These are phyloP conservation scores for Drosophila truncata DNA, from an alignment of 1,140 invertebrate species.

Conservation along the genomic window DNA sequence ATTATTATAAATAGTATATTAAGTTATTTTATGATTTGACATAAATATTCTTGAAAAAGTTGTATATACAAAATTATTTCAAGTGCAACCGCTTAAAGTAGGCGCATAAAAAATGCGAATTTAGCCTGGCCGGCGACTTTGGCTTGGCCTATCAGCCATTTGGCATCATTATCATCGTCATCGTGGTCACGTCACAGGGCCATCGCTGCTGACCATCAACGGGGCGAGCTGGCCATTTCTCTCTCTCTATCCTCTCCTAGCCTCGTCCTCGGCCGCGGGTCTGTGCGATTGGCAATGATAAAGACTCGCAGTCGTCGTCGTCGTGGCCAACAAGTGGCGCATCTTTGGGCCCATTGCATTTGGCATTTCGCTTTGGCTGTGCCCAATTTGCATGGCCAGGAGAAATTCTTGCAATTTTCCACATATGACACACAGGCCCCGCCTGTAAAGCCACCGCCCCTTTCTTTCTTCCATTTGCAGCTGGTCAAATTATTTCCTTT, in stretches of 20 bases:
- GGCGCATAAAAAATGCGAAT: constrained; percentile 73
- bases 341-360: constrained; percentile 44
- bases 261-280: background rate
- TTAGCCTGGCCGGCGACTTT: constrained; percentile 45
- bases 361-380: constrained; percentile 40
- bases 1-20: background rate
- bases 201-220: constrained; percentile 78
- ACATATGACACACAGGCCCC: constrained; percentile 70
- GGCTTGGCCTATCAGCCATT: constrained; percentile 73
- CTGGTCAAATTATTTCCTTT: constrained; percentile 83
- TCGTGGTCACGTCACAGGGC: constrained; percentile 80
- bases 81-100: constrained; percentile 57
- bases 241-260: background rate
- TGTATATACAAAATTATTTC: background rate
- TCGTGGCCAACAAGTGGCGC: constrained; percentile 79
- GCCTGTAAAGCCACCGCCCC: constrained; percentile 8
- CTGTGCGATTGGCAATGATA: constrained; percentile 73
- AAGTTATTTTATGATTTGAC: background rate
- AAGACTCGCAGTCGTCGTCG: constrained; percentile 62
- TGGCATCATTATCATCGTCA: constrained; percentile 73
- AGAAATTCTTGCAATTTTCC: constrained; percentile 72
- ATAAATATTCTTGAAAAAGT: background rate
- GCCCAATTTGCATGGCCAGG: constrained; percentile 63
- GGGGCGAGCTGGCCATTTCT: constrained; percentile 37
- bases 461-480: constrained; percentile 42